phyloP scores from a whole-genome alignment of 2,888 invertebrate genomes.

The Drosophila putrida region DNA sequence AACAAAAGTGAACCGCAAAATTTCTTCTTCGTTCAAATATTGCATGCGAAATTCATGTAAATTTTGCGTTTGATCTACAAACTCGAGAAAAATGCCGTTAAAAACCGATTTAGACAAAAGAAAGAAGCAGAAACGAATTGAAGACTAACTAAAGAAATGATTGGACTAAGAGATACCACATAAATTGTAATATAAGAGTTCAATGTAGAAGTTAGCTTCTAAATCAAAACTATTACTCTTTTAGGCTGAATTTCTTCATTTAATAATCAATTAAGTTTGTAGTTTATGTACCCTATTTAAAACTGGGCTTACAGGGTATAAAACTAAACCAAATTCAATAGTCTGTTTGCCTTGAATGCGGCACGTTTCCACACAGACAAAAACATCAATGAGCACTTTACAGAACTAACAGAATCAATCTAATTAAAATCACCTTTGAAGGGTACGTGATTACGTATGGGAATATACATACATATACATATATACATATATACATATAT shows the following conservation, averaged over 20 bases:
- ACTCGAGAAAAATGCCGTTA: slow-evolving; percentile 8
- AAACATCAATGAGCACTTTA: slow-evolving; percentile 11
- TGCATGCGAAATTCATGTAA: slow-evolving; percentile 53
- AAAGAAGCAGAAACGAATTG: neutral
- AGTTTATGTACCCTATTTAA: neutral
- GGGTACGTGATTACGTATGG: slow-evolving; percentile 30
- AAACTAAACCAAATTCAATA: slow-evolving; percentile 4
- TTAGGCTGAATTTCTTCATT: no score
- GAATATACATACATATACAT: no score
- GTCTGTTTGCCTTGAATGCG: slow-evolving; percentile 30
- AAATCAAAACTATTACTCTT: neutral
- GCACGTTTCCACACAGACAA: slow-evolving; percentile 22
- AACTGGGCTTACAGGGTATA: slow-evolving; percentile 3
- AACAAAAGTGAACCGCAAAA: slow-evolving; percentile 17
- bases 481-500: no score
- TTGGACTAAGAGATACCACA: slow-evolving; percentile 1
- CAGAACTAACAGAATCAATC: slow-evolving; percentile 56
- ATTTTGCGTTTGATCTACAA: slow-evolving; percentile 23
- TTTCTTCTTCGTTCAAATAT: slow-evolving; percentile 20
- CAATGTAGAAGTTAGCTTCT: no score
- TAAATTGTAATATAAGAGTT: no score
- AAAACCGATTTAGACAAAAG: slow-evolving; percentile 1
- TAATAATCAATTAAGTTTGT: neutral
- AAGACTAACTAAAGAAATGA: no score
- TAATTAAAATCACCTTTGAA: slow-evolving; percentile 76